A percentile compares a stretch with the other conserved stretches of the same genome.
Evolutionary conservation across 35 echinoderm and acorn worm genomes (phyloP).

Genomic region (Heliocidaris erythrogramma): DNA sequence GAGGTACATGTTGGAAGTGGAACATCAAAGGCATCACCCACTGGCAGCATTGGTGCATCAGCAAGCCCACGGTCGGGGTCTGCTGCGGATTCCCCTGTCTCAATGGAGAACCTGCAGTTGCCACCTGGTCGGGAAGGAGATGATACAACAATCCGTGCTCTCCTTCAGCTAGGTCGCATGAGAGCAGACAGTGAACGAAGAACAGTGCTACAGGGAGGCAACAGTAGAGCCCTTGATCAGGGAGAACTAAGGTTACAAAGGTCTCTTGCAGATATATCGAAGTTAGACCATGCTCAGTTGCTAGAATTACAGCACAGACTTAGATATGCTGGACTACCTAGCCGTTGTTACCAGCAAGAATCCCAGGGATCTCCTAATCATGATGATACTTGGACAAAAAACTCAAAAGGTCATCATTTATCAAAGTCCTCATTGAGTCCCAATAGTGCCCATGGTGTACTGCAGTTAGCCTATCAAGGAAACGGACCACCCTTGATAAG

Average conservation of each 20-base stretch:
- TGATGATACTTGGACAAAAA: background rate
- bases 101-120: slow-evolving; percentile 67
- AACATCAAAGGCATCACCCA: slow-evolving; percentile 43
- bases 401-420: background rate
- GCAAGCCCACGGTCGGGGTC: slow-evolving; percentile 15
- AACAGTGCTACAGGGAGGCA: slow-evolving; percentile 32
- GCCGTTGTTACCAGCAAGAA: slow-evolving; percentile 3
- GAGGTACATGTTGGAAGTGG: background rate
- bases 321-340: background rate
- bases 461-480: background rate
- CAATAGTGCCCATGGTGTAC: background rate
- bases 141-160: slow-evolving; percentile 77
- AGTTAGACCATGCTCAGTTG: slow-evolving; percentile 36
- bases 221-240: background rate
- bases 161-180: slow-evolving; percentile 65
- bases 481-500: background rate
- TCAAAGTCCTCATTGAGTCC: slow-evolving; percentile 20
- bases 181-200: slow-evolving; percentile 51
- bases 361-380: background rate
- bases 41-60: slow-evolving; percentile 24
- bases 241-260: background rate
- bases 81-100: slow-evolving; percentile 11
- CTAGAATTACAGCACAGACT: slow-evolving; percentile 36
- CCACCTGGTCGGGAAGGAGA: slow-evolving; percentile 86
- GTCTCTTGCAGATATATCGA: slow-evolving; percentile 32